These are phyloP conservation scores for Sitodiplosis mosellana DNA, from an alignment of 1,140 invertebrate genomes.

Conservation along the genomic window DNA sequence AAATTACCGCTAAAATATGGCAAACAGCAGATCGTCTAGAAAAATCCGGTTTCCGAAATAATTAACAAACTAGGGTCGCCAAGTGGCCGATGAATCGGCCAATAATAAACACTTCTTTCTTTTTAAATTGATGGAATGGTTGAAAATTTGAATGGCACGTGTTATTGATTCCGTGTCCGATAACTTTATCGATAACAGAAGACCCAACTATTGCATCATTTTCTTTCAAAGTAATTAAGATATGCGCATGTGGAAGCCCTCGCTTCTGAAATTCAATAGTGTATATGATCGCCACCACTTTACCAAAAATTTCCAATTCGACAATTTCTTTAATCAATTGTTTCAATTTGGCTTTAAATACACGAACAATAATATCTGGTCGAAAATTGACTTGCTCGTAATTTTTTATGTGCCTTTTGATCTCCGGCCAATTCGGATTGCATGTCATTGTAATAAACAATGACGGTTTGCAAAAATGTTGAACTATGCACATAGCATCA, in stretches of 20 bases:
- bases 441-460: conserved; percentile 27
- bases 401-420: conserved; percentile 16
- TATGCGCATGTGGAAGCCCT: not conserved
- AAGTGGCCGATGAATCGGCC: too few relatives aligned
- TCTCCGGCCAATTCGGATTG: conserved; percentile 30
- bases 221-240: not conserved
- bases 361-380: conserved; percentile 21
- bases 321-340: conserved; percentile 26
- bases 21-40: too few relatives aligned
- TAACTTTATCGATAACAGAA: conserved; percentile 27
- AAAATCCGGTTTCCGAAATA: too few relatives aligned
- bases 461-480: conserved; percentile 21
- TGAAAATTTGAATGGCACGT: too few relatives aligned
- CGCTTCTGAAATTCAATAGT: conserved; percentile 23
- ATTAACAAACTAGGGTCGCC: too few relatives aligned
- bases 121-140: too few relatives aligned
- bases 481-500: conserved; percentile 30
- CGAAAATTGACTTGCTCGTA: conserved; percentile 14
- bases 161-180: too few relatives aligned
- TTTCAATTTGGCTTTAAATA: conserved; percentile 31
- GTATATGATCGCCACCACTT: conserved; percentile 23
- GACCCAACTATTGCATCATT: conserved; percentile 4
- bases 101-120: too few relatives aligned
- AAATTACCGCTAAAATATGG: too few relatives aligned
- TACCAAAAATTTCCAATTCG: conserved; percentile 17